These are phyloP conservation scores for Dicaeum eximium DNA, from an alignment of 2,113 vertebrate species.

Conservation along the genomic window DNA sequence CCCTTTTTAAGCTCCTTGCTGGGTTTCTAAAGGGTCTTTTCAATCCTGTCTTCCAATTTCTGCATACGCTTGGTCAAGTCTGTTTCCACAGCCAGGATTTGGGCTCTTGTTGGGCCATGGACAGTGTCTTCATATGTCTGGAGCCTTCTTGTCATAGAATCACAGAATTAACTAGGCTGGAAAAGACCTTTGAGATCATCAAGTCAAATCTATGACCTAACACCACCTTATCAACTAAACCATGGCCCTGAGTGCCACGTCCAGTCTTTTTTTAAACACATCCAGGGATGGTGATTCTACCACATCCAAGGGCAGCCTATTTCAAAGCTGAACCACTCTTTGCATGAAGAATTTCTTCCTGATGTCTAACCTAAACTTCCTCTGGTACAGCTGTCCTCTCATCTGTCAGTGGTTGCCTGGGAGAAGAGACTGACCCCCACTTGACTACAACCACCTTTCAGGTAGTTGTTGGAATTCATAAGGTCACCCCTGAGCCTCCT, in stretches of 20 bases:
- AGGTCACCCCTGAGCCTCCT: background rate
- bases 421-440: background rate
- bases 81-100: background rate
- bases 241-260: background rate
- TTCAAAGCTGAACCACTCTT: background rate
- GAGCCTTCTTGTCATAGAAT: background rate
- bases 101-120: background rate
- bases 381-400: background rate
- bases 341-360: background rate
- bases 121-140: background rate
- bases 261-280: background rate
- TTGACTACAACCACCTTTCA: background rate
- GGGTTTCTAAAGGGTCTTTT: background rate
- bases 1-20: background rate
- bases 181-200: background rate
- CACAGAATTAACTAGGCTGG: background rate
- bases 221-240: background rate
- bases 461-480: background rate
- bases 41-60: background rate
- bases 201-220: background rate
- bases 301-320: background rate
- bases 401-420: background rate
- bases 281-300: background rate
- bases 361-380: background rate
- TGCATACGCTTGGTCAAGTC: background rate